Conservation (phyloP, 1,140 invertebrate species). For the Psilanteris sp. region DNA sequence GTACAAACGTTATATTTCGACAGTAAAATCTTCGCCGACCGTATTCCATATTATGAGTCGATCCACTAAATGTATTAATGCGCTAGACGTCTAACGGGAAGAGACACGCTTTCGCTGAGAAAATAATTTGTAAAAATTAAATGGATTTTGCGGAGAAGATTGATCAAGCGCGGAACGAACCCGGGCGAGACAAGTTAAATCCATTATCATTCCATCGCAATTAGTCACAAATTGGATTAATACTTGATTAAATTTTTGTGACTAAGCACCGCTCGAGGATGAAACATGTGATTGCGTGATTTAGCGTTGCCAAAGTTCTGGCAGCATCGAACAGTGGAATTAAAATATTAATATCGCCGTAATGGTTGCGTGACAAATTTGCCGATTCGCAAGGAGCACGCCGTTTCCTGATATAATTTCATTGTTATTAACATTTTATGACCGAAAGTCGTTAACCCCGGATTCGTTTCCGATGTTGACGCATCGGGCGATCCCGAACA, state of each 20-base stretch:
- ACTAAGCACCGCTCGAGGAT: slow-evolving; percentile 28
- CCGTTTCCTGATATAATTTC: too few relatives aligned
- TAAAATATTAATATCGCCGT: slow-evolving; percentile 36
- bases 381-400: too few relatives aligned
- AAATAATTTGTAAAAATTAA: slow-evolving; percentile 52
- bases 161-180: slow-evolving; percentile 45
- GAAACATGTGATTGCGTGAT: slow-evolving; percentile 44
- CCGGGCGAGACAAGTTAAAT: slow-evolving; percentile 47
- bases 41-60: slow-evolving; percentile 1
- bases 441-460: too few relatives aligned
- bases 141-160: slow-evolving; percentile 52
- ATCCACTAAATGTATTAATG: slow-evolving; percentile 23
- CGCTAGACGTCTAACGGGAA: slow-evolving; percentile 9
- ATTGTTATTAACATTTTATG: too few relatives aligned
- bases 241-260: slow-evolving; percentile 52
- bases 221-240: slow-evolving; percentile 57
- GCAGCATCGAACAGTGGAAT: slow-evolving; percentile 25
- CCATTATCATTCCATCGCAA: slow-evolving; percentile 55
- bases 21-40: not conserved
- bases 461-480: too few relatives aligned
- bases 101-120: slow-evolving; percentile 8
- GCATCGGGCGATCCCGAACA: too few relatives aligned
- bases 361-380: slow-evolving; percentile 17
- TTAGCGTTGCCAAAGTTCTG: slow-evolving; percentile 9
- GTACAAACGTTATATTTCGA: not conserved